These are phyloP conservation scores for Perithous albicinctus DNA, from an alignment of 2,888 invertebrate species.

Conservation along the genomic window DNA sequence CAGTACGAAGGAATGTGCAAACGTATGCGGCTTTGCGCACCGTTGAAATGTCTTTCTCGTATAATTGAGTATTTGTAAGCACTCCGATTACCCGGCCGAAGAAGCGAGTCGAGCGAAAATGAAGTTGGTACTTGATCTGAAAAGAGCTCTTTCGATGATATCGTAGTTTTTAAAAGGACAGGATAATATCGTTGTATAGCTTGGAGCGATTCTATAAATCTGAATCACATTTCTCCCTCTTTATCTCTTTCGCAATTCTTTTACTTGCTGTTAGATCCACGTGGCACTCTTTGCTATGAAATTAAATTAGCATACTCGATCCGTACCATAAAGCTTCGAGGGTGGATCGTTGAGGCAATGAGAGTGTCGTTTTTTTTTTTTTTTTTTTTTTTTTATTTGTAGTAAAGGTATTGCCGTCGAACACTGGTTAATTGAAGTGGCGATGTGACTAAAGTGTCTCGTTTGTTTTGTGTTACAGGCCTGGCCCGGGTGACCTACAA, in stretches of 20 bases:
- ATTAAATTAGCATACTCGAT: conserved; percentile 59
- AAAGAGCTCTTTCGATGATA: neutral
- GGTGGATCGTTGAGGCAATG: neutral
- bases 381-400: too few relatives aligned
- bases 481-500: conserved; percentile 96
- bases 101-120: neutral
- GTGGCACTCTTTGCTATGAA: neutral
- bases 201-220: neutral
- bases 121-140: neutral
- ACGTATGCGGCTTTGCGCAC: conserved; percentile 19
- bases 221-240: neutral
- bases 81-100: neutral
- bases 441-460: conserved; percentile 54
- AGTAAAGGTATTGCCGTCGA: conserved; percentile 35
- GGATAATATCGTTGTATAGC: neutral
- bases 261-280: neutral
- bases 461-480: conserved; percentile 88
- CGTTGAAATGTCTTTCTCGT: conserved; percentile 5
- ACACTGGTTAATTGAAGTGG: conserved; percentile 51
- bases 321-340: conserved; percentile 3
- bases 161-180: neutral
- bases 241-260: too few relatives aligned
- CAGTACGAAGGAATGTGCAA: conserved; percentile 51
- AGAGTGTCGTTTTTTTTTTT: conserved; percentile 32
- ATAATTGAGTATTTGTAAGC: conserved; percentile 18